Evolutionary conservation across 2,113 vertebrate genomes (phyloP), one percentile per base, ranked within the genome.

Genomic region (Tylochromis polylepis): DNA sequence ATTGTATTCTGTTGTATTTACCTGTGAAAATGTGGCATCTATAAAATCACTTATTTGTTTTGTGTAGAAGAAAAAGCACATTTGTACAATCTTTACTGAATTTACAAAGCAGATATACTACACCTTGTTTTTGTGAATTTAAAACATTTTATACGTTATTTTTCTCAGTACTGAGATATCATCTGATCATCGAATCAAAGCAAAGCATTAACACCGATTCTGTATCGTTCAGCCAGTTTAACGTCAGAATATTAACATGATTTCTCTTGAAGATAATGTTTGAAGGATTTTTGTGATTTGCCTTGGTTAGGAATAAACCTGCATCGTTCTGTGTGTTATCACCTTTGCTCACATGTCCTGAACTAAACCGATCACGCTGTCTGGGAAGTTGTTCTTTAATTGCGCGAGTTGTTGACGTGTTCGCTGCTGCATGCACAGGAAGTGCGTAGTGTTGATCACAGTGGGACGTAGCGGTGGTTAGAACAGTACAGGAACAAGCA

Each of bases 341-440:
- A 20, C 27, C 29, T 1, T 0, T 51, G 51, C 18, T n/a, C 34
- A 36, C 18, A 36, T 36, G 2, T 67, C 11, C 49, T 9, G 18
- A 27, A 0, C 36, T 24, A 11, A 38, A 41, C 34, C 0, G 16
- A 62, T 62, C 9, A 29, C 29, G 20, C 43, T 43, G 38, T 34
- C 15, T 46, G 12, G 8, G 57, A 3, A 49, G 16, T 20, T 0
- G 59, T 11, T 31, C 38, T 10, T 41, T 38, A 65, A n/a, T 0
- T 11, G 0, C 46, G 31, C 2, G n/a, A 65, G 18, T 18, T 10
- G 18, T 49, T 0, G 38, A 24, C 1, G 16, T 46, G 43, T 5
- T 59, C 10, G 5, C 18, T 49, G 57, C n/a, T 51, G 24, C 34
- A 0, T 6, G 27, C 14, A 7, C 24, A 51, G 56, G 27, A 22